phyloP scores from a whole-genome alignment of 2,113 vertebrate genomes.

The Hirundichthys speculiger region DNA sequence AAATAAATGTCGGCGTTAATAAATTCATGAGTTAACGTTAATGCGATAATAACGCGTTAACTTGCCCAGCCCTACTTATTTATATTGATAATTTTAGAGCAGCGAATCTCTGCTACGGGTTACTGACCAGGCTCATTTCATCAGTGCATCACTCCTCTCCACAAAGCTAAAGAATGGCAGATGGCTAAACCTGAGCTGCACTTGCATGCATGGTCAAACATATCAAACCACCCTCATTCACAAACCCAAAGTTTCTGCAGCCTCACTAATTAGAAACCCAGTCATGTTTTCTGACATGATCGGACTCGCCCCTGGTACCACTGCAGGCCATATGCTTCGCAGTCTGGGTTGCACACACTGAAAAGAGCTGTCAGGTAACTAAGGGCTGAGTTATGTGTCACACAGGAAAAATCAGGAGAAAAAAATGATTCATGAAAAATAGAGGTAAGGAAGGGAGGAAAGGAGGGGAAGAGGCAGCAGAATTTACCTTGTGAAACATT shows the following conservation, averaged over 20 bases:
- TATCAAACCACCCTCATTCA: not conserved
- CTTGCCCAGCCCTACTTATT: too few relatives aligned
- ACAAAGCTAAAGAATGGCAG: conserved; percentile 33
- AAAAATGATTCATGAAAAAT: conserved; percentile 45
- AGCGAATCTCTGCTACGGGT: not conserved
- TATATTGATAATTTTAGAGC: too few relatives aligned
- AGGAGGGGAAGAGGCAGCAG: not conserved
- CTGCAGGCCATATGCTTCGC: conserved; percentile 24
- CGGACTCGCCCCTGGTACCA: conserved; percentile 25
- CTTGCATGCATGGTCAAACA: not conserved
- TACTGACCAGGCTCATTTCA: conserved; percentile 21
- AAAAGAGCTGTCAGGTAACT: conserved; percentile 43
- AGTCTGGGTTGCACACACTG: conserved; percentile 19
- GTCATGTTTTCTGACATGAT: conserved; percentile 26
- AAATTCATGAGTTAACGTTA: too few relatives aligned
- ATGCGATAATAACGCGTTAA: too few relatives aligned
- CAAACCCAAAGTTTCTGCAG: conserved; percentile 5
- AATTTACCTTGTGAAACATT: conserved; percentile 54
- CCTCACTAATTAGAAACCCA: conserved; percentile 47
- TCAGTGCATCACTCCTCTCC: conserved; percentile 17
- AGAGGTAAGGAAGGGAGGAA: conserved; percentile 19
- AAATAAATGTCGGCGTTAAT: too few relatives aligned
- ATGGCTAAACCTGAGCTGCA: conserved; percentile 24
- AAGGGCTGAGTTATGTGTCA: conserved; percentile 44
- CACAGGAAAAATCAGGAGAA: conserved; percentile 45